Percentiles rank a stretch among this genome's conserved stretches.
Conservation (phyloP, 2,797 vertebrate genomes). For the Steatocranus sp. region DNA sequence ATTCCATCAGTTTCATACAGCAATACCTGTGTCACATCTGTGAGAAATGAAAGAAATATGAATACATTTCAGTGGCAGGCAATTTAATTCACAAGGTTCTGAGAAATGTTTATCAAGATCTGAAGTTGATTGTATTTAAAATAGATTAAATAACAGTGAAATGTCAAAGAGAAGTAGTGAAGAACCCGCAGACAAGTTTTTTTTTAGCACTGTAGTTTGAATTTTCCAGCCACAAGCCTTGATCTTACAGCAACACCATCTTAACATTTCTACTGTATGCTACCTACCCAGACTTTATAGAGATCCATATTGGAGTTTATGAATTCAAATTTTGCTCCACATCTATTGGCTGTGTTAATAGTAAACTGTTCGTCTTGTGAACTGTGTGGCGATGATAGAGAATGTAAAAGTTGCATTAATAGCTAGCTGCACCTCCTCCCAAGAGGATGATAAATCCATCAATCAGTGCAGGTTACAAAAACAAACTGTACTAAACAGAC, state of each 20-base stretch:
- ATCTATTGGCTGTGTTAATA: background rate
- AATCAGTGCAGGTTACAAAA: background rate
- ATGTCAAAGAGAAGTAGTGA: background rate
- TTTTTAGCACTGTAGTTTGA: background rate
- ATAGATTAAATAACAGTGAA: background rate
- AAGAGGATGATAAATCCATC: background rate
- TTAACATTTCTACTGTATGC: background rate
- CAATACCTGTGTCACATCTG: background rate
- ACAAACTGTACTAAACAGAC: background rate
- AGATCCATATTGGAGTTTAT: background rate
- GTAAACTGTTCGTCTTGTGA: background rate
- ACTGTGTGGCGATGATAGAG: background rate
- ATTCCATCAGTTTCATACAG: background rate
- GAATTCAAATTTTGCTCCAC: background rate
- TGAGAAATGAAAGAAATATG: background rate
- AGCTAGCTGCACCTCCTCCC: background rate
- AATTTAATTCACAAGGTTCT: background rate
- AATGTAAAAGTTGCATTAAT: background rate
- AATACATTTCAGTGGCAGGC: background rate
- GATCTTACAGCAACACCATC: background rate
- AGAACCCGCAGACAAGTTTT: background rate
- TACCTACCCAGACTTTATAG: background rate
- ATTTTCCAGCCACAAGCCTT: background rate
- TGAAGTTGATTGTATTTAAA: background rate
- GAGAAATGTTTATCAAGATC: background rate